A percentile compares a stretch with the other conserved stretches of the same genome.
Evolutionary conservation across 2,797 vertebrate species (phyloP).

Genomic region (Pangasius djambal): DNA sequence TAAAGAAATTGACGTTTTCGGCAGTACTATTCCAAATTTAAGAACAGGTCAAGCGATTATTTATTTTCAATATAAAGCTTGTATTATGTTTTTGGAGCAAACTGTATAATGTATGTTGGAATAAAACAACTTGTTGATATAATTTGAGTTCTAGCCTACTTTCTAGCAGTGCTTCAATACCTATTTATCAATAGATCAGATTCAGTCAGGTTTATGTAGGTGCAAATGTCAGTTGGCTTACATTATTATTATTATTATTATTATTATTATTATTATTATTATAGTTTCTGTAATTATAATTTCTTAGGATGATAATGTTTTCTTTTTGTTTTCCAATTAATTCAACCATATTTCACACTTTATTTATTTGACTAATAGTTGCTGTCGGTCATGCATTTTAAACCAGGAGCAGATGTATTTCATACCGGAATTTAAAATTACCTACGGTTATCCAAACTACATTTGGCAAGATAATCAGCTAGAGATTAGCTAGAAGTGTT

Average conservation of each 20-base stretch:
- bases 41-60: conserved; percentile 93
- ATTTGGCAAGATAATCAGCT: background rate
- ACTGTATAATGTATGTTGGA: conserved; percentile 81
- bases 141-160: conserved; percentile 73
- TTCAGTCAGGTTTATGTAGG: background rate
- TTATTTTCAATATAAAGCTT: conserved; percentile 99
- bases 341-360: background rate
- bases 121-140: conserved; percentile 82
- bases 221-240: background rate
- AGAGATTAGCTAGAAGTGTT: background rate
- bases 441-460: background rate
- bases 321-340: background rate
- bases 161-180: background rate
- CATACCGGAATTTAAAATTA: background rate
- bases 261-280: conserved; percentile 4
- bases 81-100: conserved; percentile 89
- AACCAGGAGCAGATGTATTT: background rate
- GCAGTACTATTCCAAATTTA: conserved; percentile 97
- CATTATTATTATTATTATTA: conserved; percentile 11
- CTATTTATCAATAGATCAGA: background rate
- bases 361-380: background rate
- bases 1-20: conserved; percentile 90
- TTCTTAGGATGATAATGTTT: too few species aligned
- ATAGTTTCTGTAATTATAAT: background rate
- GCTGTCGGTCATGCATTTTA: background rate